Base-by-base conservation (phyloP, 1,140 invertebrate species). In the Polypedilum vanderplanki region DNA sequence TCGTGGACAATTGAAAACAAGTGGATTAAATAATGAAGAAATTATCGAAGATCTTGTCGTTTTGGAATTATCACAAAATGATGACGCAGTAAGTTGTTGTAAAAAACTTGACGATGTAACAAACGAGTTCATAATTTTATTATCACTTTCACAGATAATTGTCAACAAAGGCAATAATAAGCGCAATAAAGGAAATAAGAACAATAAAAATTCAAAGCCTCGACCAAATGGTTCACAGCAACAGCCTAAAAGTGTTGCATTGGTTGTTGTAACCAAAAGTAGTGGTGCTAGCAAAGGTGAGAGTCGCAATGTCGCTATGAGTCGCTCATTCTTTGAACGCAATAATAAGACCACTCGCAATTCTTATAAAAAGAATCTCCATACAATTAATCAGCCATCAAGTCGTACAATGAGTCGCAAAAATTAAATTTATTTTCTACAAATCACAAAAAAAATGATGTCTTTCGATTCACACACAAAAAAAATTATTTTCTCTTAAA, bases 31-130 rank as follows among this genome's bases (percentile, higher is more conserved):
- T 70, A 70, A 18, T 9, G 17, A 70, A 18, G 65, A 70, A 18
- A 57, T 57, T 2, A 22, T 70, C 17, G 65, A 70, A 9, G 65
- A 70, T 22, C 17, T 70, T 9, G 65, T 70, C 9, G 65, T 70
- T 8, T 70, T 70, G 65, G 65, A 70, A 22, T 70, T 22, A 70
- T 70, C 65, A 70, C 17, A 70, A 10, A 70, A 57, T 15, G 46
- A 15, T 57, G 46, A 57, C 46, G 46, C 46, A 57, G 46, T 57
- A 57, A 57, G 46, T 57, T n/a, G 46, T n/a, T 7, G 41, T 46
- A 3, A n/a, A 5, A 33, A 33, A 33, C 24, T 57, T 57, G n/a
- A n/a, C n/a, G n/a, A n/a, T n/a, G n/a, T n/a, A n/a, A n/a, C n/a
- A n/a, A n/a, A n/a, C n/a, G n/a, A n/a, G n/a, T n/a, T n/a, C n/a